Percentiles rank a stretch among this genome's conserved stretches.
These are phyloP conservation scores for Chiroxiphia lanceolata DNA, from an alignment of 2,797 vertebrate genomes.

Conservation along the genomic window DNA sequence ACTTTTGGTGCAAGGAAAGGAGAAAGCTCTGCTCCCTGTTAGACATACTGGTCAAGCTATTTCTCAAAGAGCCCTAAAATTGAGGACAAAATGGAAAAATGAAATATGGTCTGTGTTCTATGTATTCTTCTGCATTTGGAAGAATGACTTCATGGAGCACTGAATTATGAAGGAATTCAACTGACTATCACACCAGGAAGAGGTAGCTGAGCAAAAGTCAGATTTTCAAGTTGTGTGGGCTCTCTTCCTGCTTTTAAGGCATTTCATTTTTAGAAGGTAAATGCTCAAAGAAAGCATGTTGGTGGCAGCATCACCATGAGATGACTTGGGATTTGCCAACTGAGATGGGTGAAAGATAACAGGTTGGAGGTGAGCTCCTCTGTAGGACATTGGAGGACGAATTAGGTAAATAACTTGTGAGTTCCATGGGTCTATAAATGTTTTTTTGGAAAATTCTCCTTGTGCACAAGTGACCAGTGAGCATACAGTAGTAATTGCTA, in stretches of 20 bases:
- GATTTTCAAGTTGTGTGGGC: background rate
- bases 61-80: background rate
- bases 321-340: background rate
- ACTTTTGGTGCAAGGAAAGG: background rate
- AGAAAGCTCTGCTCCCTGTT: background rate
- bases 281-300: background rate
- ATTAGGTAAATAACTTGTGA: background rate
- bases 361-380: background rate
- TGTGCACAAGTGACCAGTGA: background rate
- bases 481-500: background rate
- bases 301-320: background rate
- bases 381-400: background rate
- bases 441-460: background rate
- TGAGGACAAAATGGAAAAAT: background rate
- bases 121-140: background rate
- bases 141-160: background rate
- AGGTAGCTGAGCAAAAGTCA: background rate
- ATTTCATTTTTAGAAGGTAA: background rate
- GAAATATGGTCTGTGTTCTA: background rate
- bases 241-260: background rate
- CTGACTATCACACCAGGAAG: background rate
- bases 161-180: background rate
- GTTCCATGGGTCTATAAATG: background rate
- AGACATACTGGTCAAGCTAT: background rate
- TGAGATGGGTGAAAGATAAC: background rate